Percentiles rank a stretch among this genome's conserved stretches.
phyloP scores from a whole-genome alignment of 2,888 invertebrate species.

The Aproaerema taeniolella region DNA sequence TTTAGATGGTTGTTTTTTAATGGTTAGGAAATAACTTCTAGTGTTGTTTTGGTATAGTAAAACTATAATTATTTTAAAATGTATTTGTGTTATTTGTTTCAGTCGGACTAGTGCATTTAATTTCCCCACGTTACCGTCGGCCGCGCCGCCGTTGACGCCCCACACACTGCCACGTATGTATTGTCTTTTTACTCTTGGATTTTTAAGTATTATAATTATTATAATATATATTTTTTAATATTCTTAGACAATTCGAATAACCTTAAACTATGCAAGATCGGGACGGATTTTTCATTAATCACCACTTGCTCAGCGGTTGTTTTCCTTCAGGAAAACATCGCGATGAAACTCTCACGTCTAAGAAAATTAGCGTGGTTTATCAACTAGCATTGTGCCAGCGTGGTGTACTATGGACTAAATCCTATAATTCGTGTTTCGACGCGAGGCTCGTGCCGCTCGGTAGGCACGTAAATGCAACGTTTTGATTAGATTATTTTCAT shows the following conservation, averaged over 20 bases:
- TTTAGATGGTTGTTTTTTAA: no score
- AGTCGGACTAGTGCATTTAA: constrained; percentile 47
- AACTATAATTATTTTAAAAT: neutral
- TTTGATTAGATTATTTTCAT: no score
- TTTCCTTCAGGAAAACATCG: no score
- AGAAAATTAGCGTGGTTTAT: no score
- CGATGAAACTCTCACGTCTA: no score
- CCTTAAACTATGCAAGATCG: neutral
- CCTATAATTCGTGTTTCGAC: no score
- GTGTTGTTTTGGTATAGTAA: neutral
- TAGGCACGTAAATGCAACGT: no score
- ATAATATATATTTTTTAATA: neutral
- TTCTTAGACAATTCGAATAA: neutral
- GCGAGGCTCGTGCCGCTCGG: no score
- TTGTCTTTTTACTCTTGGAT: neutral
- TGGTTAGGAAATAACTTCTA: neutral
- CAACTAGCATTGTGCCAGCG: no score
- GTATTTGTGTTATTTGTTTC: neutral
- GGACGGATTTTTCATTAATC: neutral
- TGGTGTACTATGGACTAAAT: no score
- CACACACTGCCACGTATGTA: constrained; percentile 30
- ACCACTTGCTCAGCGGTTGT: no score
- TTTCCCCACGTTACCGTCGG: constrained; percentile 50
- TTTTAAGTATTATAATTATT: neutral
- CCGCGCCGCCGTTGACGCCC: constrained; percentile 37